Evolutionary conservation across 2,113 vertebrate species (phyloP), one percentile per base, ranked within the genome.

Genomic region (Ovibos moschatus): DNA sequence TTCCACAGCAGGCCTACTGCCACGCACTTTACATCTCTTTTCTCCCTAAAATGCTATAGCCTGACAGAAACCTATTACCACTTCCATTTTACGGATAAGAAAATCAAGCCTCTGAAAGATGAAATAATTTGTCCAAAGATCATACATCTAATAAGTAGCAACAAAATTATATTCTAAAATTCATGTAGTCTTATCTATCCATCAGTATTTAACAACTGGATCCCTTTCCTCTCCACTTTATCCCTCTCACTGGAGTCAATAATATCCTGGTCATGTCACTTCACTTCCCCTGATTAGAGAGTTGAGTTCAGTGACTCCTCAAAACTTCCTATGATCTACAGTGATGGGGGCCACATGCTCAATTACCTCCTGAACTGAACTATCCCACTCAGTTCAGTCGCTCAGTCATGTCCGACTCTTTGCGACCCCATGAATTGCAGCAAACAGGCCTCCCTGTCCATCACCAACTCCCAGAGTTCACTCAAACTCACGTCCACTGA

Each of bases 111-210:
- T 86, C 85, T 92, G 55, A 93, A 97, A 83, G 28, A 94, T 76
- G 21, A 86, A 91, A 87, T 94, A 58, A 87, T 36, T 76, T 92
- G 85, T 19, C 58, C 57, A 91, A 95, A 45, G 36, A 96, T 84
- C 28, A 90, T 67, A 95, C 30, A 96, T 64, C 57, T 74, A 60
- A 6, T 51, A 92, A 82, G 30, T 76, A 53, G 19, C 50, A 94
- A 30, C 87, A 97, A 60, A 96, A 89, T 95, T 97, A 50, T 82
- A 93, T 67, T 67, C 27, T 74, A 79, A 97, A 96, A 89, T 78
- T 30, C 81, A 92, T 43, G 47, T 27, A 86, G 51, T 92, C 60
- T 74, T 81, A 92, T 60, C 84, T 94, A 94, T 27, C 43, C 81
- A 95, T 87, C n/a, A 81, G 19, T 84, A 97, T 55, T 45, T 86